These are phyloP conservation scores for Montifringilla adamsi DNA, from an alignment of 2,113 vertebrate species.

Conservation along the genomic window DNA sequence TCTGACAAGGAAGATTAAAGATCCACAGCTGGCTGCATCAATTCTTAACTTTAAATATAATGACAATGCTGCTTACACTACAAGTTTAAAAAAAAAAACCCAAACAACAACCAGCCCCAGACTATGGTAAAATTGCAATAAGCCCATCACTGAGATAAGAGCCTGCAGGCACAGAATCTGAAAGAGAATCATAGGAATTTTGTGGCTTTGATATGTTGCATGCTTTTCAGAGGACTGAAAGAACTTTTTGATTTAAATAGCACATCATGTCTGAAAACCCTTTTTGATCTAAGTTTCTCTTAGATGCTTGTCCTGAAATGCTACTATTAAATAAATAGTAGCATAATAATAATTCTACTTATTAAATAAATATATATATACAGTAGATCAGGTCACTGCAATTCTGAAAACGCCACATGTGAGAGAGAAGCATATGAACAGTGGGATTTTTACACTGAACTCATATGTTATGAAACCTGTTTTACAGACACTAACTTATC, in stretches of 20 bases:
- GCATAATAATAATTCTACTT: background rate
- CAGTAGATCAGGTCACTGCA: background rate
- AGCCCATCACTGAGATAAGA: background rate
- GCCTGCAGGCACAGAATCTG: background rate
- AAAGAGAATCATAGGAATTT: background rate
- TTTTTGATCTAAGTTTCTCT: background rate
- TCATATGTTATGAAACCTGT: background rate
- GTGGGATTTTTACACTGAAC: background rate
- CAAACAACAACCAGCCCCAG: background rate
- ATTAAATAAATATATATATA: background rate
- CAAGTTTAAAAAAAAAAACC: background rate
- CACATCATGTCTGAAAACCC: background rate
- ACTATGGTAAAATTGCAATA: background rate
- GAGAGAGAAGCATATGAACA: background rate
- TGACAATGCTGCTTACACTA: background rate
- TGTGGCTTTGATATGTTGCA: background rate
- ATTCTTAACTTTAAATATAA: background rate
- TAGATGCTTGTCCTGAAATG: background rate
- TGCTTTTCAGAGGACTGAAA: background rate
- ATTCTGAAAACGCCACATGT: background rate
- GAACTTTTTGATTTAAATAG: background rate
- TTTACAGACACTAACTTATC: background rate
- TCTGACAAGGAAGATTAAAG: background rate
- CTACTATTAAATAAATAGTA: background rate
- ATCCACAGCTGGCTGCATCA: background rate